Percentiles rank a stretch among this genome's conserved stretches.
Evolutionary conservation across 2,113 vertebrate species (phyloP).

Genomic region (Hyla sarda): DNA sequence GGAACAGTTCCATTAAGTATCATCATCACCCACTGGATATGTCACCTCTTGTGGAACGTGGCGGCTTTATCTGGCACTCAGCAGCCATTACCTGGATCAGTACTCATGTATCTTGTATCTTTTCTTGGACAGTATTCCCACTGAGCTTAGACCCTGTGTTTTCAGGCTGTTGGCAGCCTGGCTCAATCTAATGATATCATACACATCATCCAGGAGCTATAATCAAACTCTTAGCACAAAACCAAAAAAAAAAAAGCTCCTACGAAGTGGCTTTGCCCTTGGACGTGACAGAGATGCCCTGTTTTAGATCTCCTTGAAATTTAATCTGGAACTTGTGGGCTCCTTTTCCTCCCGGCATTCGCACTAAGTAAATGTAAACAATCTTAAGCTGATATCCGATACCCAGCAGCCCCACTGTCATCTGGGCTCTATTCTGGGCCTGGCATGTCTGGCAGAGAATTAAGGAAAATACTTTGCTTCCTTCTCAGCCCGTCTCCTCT

Average conservation of each 20-base stretch:
- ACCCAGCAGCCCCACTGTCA: neutral
- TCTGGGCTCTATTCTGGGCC: constrained; percentile 13
- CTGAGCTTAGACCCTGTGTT: neutral
- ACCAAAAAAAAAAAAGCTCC: constrained; percentile 24
- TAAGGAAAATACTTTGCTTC: constrained; percentile 32
- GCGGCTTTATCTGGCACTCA: neutral
- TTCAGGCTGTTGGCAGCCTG: neutral
- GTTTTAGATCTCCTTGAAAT: constrained; percentile 47
- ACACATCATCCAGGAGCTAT: neutral
- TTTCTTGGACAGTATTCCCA: neutral
- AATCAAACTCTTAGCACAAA: neutral
- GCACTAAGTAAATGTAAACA: constrained; percentile 42
- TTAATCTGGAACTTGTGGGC: neutral
- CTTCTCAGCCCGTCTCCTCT: constrained; percentile 3
- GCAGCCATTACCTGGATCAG: neutral
- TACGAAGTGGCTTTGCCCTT: constrained; percentile 22
- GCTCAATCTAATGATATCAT: neutral
- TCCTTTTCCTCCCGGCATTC: neutral
- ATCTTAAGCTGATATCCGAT: constrained; percentile 10
- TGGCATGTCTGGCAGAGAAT: constrained; percentile 6
- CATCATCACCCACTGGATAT: neutral
- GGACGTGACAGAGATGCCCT: neutral
- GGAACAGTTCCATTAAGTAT: neutral
- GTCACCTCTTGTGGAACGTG: constrained; percentile 13
- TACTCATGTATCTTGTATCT: neutral